These are phyloP conservation scores for Leptothorax acervorum DNA, from an alignment of 2,888 invertebrate species.

Conservation along the genomic window DNA sequence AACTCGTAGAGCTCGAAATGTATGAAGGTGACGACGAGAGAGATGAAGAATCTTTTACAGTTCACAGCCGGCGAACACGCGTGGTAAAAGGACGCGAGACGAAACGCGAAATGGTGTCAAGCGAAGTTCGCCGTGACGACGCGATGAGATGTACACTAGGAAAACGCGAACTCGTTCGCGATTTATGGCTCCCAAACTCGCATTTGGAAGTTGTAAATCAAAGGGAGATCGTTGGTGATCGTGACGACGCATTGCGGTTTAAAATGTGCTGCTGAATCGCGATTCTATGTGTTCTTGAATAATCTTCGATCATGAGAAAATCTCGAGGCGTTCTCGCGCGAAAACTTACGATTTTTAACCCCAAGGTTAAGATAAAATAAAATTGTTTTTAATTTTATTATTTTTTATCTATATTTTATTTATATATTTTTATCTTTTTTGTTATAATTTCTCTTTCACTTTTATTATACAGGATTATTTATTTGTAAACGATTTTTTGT, in stretches of 20 bases:
- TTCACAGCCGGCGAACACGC: slow-evolving; percentile 48
- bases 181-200: slow-evolving; percentile 43
- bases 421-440: not conserved
- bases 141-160: not conserved
- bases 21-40: slow-evolving; percentile 20
- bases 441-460: not conserved
- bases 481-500: not conserved
- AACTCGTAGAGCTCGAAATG: not conserved
- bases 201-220: slow-evolving; percentile 37
- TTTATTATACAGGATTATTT: not conserved
- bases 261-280: slow-evolving; percentile 13
- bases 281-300: not conserved
- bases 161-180: slow-evolving; percentile 1
- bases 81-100: slow-evolving; percentile 29
- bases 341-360: not conserved
- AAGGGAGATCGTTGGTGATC: slow-evolving; percentile 8
- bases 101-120: slow-evolving; percentile 39
- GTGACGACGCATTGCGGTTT: slow-evolving; percentile 9
- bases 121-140: slow-evolving; percentile 25
- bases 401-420: not conserved
- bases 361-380: not conserved
- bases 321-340: not conserved
- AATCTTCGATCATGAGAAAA: not conserved
- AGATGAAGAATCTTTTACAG: slow-evolving; percentile 49
- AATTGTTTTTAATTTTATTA: not conserved